phyloP scores from a whole-genome alignment of 1,140 invertebrate species.

The Zaprionus africanus region DNA sequence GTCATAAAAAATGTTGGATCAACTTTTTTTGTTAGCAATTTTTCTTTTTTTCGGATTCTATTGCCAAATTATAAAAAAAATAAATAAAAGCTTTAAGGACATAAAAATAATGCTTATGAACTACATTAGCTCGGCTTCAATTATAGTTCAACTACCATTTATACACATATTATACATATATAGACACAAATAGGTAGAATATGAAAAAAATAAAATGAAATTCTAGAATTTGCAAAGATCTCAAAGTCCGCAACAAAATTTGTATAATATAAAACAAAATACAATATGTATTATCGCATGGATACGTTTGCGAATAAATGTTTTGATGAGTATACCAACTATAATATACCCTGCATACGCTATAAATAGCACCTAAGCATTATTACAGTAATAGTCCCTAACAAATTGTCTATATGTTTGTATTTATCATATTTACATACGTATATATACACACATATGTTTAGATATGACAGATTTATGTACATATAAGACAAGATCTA shows the following conservation, averaged over 20 bases:
- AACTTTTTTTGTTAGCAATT: constrained; percentile 9
- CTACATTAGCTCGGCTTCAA: constrained; percentile 43
- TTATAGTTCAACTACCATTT: constrained; percentile 25
- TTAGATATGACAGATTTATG: background rate
- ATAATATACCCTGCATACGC: background rate
- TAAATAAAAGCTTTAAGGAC: constrained; percentile 35
- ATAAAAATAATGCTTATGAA: constrained; percentile 28
- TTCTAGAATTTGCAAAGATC: constrained; percentile 11
- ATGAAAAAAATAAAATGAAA: background rate
- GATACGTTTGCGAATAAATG: background rate
- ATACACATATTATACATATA: background rate
- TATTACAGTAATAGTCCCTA: constrained; percentile 25
- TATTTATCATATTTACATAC: constrained; percentile 27
- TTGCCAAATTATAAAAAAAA: constrained; percentile 3
- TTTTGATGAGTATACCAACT: background rate
- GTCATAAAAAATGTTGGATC: constrained; percentile 40
- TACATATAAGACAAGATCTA: background rate
- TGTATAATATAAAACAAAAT: background rate
- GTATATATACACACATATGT: constrained; percentile 6
- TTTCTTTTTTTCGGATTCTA: constrained; percentile 5
- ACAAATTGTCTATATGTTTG: constrained; percentile 34
- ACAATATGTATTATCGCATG: background rate
- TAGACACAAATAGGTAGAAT: background rate
- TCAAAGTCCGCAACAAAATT: background rate
- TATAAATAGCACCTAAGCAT: background rate